These are phyloP conservation scores for Camarhynchus parvulus DNA, from an alignment of 2,113 vertebrate genomes.

Conservation along the genomic window DNA sequence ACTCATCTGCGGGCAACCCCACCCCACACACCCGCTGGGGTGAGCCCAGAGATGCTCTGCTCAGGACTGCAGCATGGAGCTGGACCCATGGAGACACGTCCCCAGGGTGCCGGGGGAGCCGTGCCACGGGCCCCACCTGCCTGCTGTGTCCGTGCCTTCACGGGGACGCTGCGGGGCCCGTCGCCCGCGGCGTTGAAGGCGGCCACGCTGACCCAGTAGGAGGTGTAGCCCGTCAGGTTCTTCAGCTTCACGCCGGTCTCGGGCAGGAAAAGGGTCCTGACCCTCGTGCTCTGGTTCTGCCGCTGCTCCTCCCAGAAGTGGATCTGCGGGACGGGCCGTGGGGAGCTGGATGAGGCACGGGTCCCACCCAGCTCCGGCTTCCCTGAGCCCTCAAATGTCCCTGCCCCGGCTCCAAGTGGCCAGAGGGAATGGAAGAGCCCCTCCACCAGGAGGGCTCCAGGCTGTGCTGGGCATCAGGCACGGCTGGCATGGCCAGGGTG, in stretches of 20 bases:
- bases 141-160: constrained; percentile 89
- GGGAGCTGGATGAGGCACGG: accelerated
- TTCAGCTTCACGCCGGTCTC: constrained; percentile 91
- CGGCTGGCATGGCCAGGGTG: accelerated
- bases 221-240: constrained; percentile 94
- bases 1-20: neutral
- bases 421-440: accelerated
- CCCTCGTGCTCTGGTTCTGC: constrained; percentile 82
- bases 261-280: constrained; percentile 91
- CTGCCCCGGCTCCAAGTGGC: accelerated
- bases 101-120: accelerated
- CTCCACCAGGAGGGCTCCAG: neutral
- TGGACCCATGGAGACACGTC: accelerated
- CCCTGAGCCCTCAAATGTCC: neutral
- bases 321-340: constrained; percentile 72
- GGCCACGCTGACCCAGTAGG: constrained; percentile 91
- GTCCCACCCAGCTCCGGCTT: accelerated
- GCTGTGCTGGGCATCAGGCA: neutral
- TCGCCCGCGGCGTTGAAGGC: constrained; percentile 95
- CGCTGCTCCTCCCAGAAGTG: constrained; percentile 92
- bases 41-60: neutral
- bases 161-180: constrained; percentile 85
- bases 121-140: constrained; percentile 78
- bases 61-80: neutral
- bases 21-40: neutral